Base-by-base conservation (phyloP, 2,888 invertebrate species). In the Ferdinandea cuprea region DNA sequence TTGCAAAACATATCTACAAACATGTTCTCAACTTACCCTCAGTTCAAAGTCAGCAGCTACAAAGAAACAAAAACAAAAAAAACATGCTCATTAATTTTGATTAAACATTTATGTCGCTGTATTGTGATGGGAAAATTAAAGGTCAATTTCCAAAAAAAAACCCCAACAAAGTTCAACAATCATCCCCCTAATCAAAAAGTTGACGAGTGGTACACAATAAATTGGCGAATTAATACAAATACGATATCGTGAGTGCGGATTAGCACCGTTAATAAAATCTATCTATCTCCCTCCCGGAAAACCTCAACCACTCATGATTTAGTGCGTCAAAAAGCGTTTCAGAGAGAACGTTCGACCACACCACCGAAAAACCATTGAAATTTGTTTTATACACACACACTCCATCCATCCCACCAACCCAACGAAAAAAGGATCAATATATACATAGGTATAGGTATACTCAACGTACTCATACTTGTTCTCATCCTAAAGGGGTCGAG, bases 371-470 rank as follows among this genome's bases (percentile, higher is more conserved):
- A 21, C 7, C 2, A 52, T 4, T 13, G 21, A 17, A 3, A 2
- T 25, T 9, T 21, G 1, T 3, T 11, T 8, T 7, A 25, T 19
- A 35, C 15, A 30, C 21, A 52, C 32, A 19, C n/a, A n/a, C 32
- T 32, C 32, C 32, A 9, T 35, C 37, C 13, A 1, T 35, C 7
- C 40, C 1, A 13, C 2, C 5, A 25, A 25, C 5, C n/a, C n/a
- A n/a, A 25, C 37, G 54, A 61, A 79, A 73, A 74, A 74, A 8
- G 63, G 74, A 80, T 74, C 69, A 58, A 63, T 74, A 54, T 65
- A 42, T 35, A 73, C 46, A 68, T n/a, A n/a, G n/a, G n/a, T n/a
- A n/a, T n/a, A n/a, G n/a, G n/a, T n/a, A n/a, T n/a, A n/a, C n/a
- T n/a, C n/a, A n/a, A n/a, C n/a, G n/a, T n/a, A n/a, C n/a, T n/a